These are phyloP conservation scores for Papilio polytes DNA, from an alignment of 1,140 invertebrate species.

Conservation along the genomic window DNA sequence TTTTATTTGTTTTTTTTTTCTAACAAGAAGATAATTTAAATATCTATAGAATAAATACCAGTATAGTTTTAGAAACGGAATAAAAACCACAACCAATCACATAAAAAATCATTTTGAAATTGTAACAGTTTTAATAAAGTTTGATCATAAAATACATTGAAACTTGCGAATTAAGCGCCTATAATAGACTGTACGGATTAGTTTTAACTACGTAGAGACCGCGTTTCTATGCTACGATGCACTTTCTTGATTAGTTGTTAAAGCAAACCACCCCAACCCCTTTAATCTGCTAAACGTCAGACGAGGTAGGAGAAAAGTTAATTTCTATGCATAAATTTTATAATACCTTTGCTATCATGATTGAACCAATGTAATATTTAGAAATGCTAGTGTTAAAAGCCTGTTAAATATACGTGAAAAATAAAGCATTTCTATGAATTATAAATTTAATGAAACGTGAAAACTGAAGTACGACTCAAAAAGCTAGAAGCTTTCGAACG, in stretches of 20 bases:
- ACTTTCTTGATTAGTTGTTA: constrained; percentile 59
- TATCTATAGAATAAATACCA: too few relatives aligned
- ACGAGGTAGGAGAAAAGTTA: constrained; percentile 7
- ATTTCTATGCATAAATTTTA: neutral
- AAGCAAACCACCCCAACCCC: constrained; percentile 38
- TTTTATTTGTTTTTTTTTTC: too few relatives aligned
- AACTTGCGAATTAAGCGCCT: neutral
- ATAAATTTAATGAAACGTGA: neutral
- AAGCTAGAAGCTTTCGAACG: neutral
- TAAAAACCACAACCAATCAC: neutral
- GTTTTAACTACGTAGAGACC: constrained; percentile 11
- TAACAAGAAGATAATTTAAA: too few relatives aligned
- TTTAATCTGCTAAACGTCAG: constrained; percentile 55
- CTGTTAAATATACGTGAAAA: neutral
- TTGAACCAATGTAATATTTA: neutral
- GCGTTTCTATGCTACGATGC: constrained; percentile 51
- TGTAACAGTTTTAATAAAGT: neutral
- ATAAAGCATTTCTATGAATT: neutral
- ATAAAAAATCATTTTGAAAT: neutral
- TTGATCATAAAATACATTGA: constrained; percentile 13
- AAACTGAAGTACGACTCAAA: neutral
- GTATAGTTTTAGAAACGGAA: too few relatives aligned
- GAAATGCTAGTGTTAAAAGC: neutral
- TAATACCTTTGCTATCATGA: neutral
- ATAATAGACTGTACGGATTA: neutral